Conservation (phyloP, 2,113 vertebrate genomes). For the Pandion haliaetus region DNA sequence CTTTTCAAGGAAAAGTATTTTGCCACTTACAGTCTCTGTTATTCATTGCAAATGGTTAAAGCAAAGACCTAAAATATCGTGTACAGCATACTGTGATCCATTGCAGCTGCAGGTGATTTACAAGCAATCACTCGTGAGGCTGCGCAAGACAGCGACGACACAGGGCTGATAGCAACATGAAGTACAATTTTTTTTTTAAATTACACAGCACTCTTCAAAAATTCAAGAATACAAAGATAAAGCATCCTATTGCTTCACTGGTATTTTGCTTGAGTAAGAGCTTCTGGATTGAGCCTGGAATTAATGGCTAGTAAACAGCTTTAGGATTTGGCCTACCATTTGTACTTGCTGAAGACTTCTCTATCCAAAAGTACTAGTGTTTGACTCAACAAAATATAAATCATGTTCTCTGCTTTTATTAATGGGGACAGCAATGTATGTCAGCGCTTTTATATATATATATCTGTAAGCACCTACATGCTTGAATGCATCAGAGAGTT, state of each 20-base stretch:
- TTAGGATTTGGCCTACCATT: neutral
- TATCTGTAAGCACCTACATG: neutral
- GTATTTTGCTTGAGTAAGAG: neutral
- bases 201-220: neutral
- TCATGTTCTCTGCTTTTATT: neutral
- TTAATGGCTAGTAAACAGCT: neutral
- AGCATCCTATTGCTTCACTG: neutral
- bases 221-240: neutral
- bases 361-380: neutral
- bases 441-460: neutral
- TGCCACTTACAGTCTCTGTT: conserved; percentile 9
- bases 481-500: neutral
- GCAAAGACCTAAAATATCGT: neutral
- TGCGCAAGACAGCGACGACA: neutral
- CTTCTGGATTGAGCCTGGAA: neutral
- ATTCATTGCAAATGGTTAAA: conserved; percentile 12
- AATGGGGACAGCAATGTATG: neutral
- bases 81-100: neutral
- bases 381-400: conserved; percentile 14
- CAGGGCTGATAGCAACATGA: neutral
- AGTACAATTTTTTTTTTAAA: neutral
- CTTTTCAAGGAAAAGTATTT: conserved; percentile 55
- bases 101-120: neutral
- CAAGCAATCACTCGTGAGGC: neutral
- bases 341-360: neutral